These are phyloP conservation scores for Lethenteron reissneri DNA, from an alignment of 2,113 vertebrate genomes.

Conservation along the genomic window DNA sequence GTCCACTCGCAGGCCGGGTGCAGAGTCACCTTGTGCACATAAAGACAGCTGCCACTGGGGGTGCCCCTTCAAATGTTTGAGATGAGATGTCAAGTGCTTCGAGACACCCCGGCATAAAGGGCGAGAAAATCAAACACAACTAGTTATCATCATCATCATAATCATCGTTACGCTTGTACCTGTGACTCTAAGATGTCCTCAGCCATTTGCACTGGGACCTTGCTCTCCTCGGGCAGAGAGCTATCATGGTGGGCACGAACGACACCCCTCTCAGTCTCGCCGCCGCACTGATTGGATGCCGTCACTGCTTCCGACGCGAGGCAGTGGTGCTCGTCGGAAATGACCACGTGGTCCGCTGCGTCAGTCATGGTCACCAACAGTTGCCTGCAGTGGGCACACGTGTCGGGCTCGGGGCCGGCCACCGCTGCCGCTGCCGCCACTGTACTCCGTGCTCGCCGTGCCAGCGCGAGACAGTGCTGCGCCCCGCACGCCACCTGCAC, in stretches of 20 bases:
- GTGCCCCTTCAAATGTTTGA: too few relatives aligned
- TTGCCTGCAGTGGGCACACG: constrained; percentile 73
- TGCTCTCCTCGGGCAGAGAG: not conserved
- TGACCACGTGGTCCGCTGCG: constrained; percentile 95
- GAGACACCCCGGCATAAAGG: too few relatives aligned
- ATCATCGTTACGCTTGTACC: not conserved
- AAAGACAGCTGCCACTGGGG: too few relatives aligned
- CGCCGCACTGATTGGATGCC: not conserved
- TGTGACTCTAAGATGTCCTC: not conserved
- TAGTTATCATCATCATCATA: not conserved
- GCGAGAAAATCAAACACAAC: not conserved
- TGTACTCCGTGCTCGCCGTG: constrained; percentile 31
- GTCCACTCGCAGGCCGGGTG: too few relatives aligned
- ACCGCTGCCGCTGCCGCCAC: constrained; percentile 25
- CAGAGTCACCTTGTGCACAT: too few relatives aligned
- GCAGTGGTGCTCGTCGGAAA: constrained; percentile 82
- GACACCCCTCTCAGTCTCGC: not conserved
- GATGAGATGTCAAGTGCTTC: too few relatives aligned
- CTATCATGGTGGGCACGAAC: not conserved
- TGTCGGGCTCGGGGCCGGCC: constrained; percentile 42
- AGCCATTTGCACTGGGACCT: not conserved
- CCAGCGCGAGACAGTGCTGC: constrained; percentile 62
- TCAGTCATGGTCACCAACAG: constrained; percentile 88
- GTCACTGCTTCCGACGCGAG: constrained; percentile 11
- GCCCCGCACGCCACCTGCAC: constrained; percentile 75